Evolutionary conservation across 2,113 vertebrate species (phyloP).

Genomic region (Morone saxatilis): DNA sequence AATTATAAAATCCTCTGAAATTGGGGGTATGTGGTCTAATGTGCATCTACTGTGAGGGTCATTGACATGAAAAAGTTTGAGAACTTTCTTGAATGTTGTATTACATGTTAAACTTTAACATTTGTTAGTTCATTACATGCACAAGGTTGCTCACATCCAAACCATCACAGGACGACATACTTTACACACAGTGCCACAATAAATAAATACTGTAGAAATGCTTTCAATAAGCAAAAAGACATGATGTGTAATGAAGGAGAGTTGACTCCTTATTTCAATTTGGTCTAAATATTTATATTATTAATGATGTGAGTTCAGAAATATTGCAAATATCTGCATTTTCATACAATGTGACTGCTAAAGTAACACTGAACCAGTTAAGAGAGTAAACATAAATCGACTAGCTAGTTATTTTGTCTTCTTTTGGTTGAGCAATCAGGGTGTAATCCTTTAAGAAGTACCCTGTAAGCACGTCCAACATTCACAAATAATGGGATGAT

Average conservation of each 20-base stretch:
- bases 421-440: slow-evolving; percentile 36
- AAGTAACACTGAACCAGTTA: not conserved
- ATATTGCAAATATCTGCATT: not conserved
- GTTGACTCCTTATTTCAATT: too few species aligned
- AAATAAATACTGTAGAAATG: not conserved
- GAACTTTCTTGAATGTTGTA: too few species aligned
- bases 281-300: not conserved
- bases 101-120: not conserved
- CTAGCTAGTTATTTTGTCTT: not conserved
- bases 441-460: slow-evolving; percentile 31
- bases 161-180: not conserved
- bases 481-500: not conserved
- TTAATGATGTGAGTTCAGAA: not conserved
- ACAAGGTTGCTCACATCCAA: not conserved
- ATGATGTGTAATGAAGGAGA: too few species aligned
- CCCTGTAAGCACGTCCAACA: not conserved
- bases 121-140: not conserved
- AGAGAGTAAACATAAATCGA: not conserved
- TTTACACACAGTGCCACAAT: not conserved
- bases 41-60: too few species aligned
- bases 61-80: too few species aligned
- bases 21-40: too few species aligned
- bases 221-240: too few species aligned
- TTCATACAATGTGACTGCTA: not conserved
- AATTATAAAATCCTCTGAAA: too few species aligned